Evolutionary conservation across 2,888 invertebrate species (phyloP), one percentile per base, ranked within the genome.

Genomic region (Trimorus sp.): DNA sequence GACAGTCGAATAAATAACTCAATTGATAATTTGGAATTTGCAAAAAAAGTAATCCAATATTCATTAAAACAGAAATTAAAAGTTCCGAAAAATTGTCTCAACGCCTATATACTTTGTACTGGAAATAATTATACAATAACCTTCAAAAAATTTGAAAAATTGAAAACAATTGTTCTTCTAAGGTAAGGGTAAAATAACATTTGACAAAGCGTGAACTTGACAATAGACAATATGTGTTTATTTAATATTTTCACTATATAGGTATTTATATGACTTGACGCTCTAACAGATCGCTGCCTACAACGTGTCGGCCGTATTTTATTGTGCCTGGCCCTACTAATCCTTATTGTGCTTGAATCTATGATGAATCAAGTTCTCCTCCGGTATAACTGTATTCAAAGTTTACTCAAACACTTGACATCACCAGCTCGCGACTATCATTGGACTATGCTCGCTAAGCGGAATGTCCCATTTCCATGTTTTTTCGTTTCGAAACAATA

Each of bases 311-410:
- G 90, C 91, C 91, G 88, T 90, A 89, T 89, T 89, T 90, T 89
- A 91, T 91, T 91, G 91, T 91, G 91, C 91, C 89, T 90, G 91
- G 91, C 91, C 91, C 90, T 91, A 91, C 88, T 89, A 89, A 86
- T 90, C 87, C 87, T 91, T 90, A 90, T 91, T 91, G 91, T 91
- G 91, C 91, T 90, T 89, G 81, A 85, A 86, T 84, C 85, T 86
- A 86, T 85, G 81, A 86, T 85, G 81, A 85, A 86, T 86, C 84
- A 84, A 86, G 83, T 74, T 83, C 82, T 79, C 76, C 74, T 74
- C 79, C 81, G 78, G 73, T 83, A 79, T 79, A 74, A 78, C 60
- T 78, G 76, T 80, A 80, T 80, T 80, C 80, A 80, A 80, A 77
- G 42, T 70, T 83, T 79, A 76, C 75, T 79, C 77, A 80, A 83